These are phyloP conservation scores for Sorex fumeus DNA, from an alignment of 2,113 vertebrate species.

Conservation along the genomic window DNA sequence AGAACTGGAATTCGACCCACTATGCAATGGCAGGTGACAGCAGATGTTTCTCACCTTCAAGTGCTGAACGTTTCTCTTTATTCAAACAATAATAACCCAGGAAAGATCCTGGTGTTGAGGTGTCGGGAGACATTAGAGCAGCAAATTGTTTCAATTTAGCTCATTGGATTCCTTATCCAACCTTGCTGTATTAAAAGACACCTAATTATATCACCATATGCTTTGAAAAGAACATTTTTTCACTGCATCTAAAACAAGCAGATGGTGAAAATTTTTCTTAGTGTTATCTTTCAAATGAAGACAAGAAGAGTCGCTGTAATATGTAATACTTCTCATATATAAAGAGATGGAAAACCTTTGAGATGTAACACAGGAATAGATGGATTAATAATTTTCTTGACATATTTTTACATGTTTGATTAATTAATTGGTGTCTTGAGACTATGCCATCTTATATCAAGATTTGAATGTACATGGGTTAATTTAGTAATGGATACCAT, in stretches of 20 bases:
- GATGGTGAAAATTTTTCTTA: slow-evolving; percentile 38
- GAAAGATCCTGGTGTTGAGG: neutral
- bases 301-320: slow-evolving; percentile 37
- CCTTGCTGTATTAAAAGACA: slow-evolving; percentile 65
- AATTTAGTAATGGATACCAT: slow-evolving; percentile 79
- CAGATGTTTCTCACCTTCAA: slow-evolving; percentile 71
- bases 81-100: slow-evolving; percentile 20
- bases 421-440: slow-evolving; percentile 82
- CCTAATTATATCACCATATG: slow-evolving; percentile 66
- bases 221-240: slow-evolving; percentile 75
- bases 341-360: slow-evolving; percentile 65
- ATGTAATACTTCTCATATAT: slow-evolving; percentile 43
- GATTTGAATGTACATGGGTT: slow-evolving; percentile 80
- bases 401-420: slow-evolving; percentile 81
- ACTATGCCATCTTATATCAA: slow-evolving; percentile 82
- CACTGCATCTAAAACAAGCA: slow-evolving; percentile 70
- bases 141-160: slow-evolving; percentile 31
- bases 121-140: neutral
- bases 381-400: slow-evolving; percentile 79
- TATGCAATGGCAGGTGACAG: slow-evolving; percentile 19
- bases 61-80: slow-evolving; percentile 75
- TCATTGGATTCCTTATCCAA: slow-evolving; percentile 59
- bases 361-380: slow-evolving; percentile 60
- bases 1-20: neutral
- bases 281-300: slow-evolving; percentile 54